Base-by-base conservation (phyloP, 2,797 vertebrate species). In the Merluccius polli region DNA sequence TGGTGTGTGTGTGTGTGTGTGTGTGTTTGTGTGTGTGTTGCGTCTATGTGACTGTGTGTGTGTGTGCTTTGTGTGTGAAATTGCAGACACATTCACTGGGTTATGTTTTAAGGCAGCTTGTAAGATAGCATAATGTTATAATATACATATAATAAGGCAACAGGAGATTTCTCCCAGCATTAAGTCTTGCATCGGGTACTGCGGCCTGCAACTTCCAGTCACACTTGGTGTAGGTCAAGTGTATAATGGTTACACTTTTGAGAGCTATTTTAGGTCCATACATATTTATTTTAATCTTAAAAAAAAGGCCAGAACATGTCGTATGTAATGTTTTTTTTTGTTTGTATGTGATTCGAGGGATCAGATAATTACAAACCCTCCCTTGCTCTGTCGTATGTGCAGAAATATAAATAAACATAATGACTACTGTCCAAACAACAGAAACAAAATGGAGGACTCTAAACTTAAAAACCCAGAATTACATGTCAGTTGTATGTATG, bases 361-460 rank as follows among this genome's bases (percentile, higher is more conserved):
- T 87, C 86, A 86, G 87, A 88, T 93, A 93, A 93, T 93, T 90
- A 92, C 90, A 92, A 92, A 89, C 86, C 81, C 84, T 78, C 82
- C 72, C 32, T 83, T 85, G 87, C 88, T 78, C 87, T 80, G 77
- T 86, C 86, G 83, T 86, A 90, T 82, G 88, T 77, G 69, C 86
- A 76, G 87, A 83, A 87, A 90, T 93, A 92, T 93, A 94, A 93
- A 92, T 93, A 93, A 91, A 93, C 91, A 92, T 93, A 93, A 93
- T 92, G 90, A 92, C 86, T 90, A 93, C 87, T 92, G 90, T 91
- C 88, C 88, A 89, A 90, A 90, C 48, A 91, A 89, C 82, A 88
- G 86, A 87, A 87, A 83, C 82, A 91, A 88, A 87, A 85, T 74
- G 75, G 83, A 52, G 4, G 48, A 35, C 86, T 38, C 75, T 70